These are phyloP conservation scores for Climacteris rufus DNA, from an alignment of 2,113 vertebrate genomes.

Conservation along the genomic window DNA sequence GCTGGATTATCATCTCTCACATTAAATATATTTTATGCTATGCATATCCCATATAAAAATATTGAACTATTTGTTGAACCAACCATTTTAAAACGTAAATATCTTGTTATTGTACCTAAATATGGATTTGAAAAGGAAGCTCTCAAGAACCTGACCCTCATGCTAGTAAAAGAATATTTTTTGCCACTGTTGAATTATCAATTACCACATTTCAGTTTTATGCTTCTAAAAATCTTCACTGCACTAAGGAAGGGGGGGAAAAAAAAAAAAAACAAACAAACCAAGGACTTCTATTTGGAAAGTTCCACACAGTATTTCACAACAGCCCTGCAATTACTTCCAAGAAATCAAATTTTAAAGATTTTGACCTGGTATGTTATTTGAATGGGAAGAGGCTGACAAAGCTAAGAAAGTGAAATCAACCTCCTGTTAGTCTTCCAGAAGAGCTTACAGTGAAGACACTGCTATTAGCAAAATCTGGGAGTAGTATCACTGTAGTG, in stretches of 20 bases:
- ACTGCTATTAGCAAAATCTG: background rate
- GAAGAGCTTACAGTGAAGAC: background rate
- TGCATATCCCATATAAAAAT: background rate
- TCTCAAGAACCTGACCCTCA: background rate
- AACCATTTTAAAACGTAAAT: background rate
- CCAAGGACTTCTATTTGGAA: background rate
- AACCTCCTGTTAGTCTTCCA: background rate
- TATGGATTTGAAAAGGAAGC: background rate
- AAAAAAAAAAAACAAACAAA: background rate
- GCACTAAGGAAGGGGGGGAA: background rate
- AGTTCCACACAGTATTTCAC: background rate
- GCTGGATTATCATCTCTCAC: background rate
- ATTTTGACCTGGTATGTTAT: background rate
- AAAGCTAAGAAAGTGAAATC: background rate
- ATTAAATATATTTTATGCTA: background rate
- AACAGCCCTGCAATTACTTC: background rate
- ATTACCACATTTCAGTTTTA: background rate
- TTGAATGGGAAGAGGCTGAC: background rate
- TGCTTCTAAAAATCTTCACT: background rate
- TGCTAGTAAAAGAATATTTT: background rate
- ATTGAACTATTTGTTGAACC: background rate
- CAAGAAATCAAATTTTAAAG: background rate
- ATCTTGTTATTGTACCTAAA: background rate
- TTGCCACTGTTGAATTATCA: background rate
- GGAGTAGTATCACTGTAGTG: background rate